These are phyloP conservation scores for Caenorhabditis sp. DNA, from an alignment of 2,888 invertebrate species.

Conservation along the genomic window DNA sequence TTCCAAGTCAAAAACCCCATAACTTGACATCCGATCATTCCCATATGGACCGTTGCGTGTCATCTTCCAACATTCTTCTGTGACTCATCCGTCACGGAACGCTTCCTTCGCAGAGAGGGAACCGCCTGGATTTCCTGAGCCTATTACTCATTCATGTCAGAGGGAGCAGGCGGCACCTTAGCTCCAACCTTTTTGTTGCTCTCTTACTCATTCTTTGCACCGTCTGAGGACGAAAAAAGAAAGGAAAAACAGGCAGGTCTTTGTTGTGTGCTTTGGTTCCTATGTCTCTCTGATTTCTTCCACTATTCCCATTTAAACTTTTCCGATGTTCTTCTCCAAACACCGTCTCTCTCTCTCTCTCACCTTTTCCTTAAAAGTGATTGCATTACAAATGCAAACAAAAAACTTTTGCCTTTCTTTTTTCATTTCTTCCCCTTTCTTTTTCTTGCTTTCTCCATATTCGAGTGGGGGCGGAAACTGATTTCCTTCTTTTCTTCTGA, in stretches of 20 bases:
- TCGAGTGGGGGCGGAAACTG: conserved; percentile 15
- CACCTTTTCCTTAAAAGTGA: conserved; percentile 61
- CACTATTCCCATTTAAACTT: conserved; percentile 18
- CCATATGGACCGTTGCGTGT: conserved; percentile 37
- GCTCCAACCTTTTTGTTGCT: conserved; percentile 16
- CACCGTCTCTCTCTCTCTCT: conserved; percentile 37
- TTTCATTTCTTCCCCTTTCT: conserved; percentile 21
- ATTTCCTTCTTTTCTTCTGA: conserved; percentile 1
- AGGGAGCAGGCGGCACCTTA: conserved; percentile 40
- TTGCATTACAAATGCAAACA: conserved; percentile 63
- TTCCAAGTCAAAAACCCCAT: conserved; percentile 3
- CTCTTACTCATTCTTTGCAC: conserved; percentile 33
- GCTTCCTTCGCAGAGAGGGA: conserved; percentile 11
- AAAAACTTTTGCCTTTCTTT: conserved; percentile 39
- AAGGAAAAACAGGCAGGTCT: conserved; percentile 15
- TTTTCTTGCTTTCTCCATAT: conserved; percentile 5
- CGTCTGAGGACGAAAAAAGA: conserved; percentile 1
- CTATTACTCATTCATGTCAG: conserved; percentile 33
- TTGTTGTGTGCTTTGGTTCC: conserved; percentile 38
- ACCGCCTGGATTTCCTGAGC: conserved; percentile 30
- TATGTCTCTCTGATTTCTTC: conserved; percentile 34
- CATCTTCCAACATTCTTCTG: conserved; percentile 15
- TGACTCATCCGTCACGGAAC: conserved; percentile 56
- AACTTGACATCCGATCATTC: conserved; percentile 31
- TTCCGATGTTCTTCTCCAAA: conserved; percentile 17